These are phyloP conservation scores for Orussus abietinus DNA, from an alignment of 1,140 invertebrate species.

Conservation along the genomic window DNA sequence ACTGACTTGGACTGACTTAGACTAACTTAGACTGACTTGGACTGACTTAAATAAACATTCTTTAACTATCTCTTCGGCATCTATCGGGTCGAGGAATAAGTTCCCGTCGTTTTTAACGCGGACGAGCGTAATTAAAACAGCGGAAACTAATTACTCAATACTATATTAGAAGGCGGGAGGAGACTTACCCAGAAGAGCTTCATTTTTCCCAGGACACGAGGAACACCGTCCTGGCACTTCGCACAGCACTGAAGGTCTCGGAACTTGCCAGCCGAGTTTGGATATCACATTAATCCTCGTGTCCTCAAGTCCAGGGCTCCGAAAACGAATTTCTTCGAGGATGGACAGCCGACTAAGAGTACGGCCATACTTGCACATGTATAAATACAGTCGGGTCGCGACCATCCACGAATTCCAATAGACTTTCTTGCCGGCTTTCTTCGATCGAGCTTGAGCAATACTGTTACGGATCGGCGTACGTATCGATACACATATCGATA, in stretches of 20 bases:
- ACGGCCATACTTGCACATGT: slow-evolving; percentile 46
- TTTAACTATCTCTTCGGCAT: too few species aligned
- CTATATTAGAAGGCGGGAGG: too few species aligned
- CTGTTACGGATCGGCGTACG: slow-evolving; percentile 45
- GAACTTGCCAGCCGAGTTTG: slow-evolving; percentile 6
- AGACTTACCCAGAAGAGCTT: slow-evolving; percentile 36
- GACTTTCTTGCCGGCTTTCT: slow-evolving; percentile 54
- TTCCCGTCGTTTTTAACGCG: too few species aligned
- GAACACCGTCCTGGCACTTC: slow-evolving; percentile 28
- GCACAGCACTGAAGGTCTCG: slow-evolving; percentile 27
- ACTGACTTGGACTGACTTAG: too few species aligned
- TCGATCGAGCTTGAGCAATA: slow-evolving; percentile 49
- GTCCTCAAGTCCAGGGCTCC: slow-evolving; percentile 12
- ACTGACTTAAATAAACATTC: too few species aligned
- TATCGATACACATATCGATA: slow-evolving; percentile 42
- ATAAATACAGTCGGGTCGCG: slow-evolving; percentile 53
- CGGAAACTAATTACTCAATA: too few species aligned
- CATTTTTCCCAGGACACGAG: slow-evolving; percentile 25
- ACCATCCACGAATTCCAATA: slow-evolving; percentile 54
- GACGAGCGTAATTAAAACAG: too few species aligned
- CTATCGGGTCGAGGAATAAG: too few species aligned
- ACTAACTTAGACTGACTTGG: too few species aligned
- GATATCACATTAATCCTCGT: slow-evolving; percentile 26
- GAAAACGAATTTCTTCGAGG: slow-evolving; percentile 41
- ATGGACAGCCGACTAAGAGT: slow-evolving; percentile 44